Evolutionary conservation across 2,113 vertebrate species (phyloP), one percentile per base, ranked within the genome.

Genomic region (Leucoraja erinaceus): DNA sequence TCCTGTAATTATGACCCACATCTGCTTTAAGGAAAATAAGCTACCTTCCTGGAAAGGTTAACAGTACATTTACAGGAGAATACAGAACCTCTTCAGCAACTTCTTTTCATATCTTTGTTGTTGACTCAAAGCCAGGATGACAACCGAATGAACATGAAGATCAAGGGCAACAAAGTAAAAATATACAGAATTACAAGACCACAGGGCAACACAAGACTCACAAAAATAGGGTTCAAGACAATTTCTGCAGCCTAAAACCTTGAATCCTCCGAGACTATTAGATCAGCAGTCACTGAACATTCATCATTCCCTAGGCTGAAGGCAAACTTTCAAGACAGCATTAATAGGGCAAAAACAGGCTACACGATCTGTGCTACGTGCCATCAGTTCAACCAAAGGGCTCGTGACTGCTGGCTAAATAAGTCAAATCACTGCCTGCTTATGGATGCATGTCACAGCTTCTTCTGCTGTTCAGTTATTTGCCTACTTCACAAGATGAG

Each of bases 281-380:
- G 96, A 96, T 96, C 96, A 97, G 97, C 96, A 97, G 97, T 97
- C 97, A 97, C 93, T 95, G 94, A 96, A 96, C 95, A 96, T 95
- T 96, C 95, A 95, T 97, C 95, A 96, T 96, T 96, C 95, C 94
- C 94, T 94, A 96, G 95, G 94, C 95, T 74, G 18, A 93, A 95
- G 96, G 95, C 94, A 96, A 95, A 93, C 94, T 93, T 93, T 93
- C 28, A 94, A 94, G 94, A 93, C 95, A 95, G 95, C 96, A 95
- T 95, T 97, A 96, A 97, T 95, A 93, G 94, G 95, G 93, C 94
- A 95, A 94, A 94, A 96, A 95, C 90, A 94, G 94, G 94, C 94
- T 95, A 95, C 93, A 93, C 93, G 93, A 93, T 94, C 95, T 95
- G 94, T 93, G 94, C 93, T 93, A 94, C 94, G 33, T 38, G 93